A percentile compares a stretch with the other conserved stretches of the same genome.
These are phyloP conservation scores for Drosophila antonietae DNA, from an alignment of 2,888 invertebrate species.

Conservation along the genomic window DNA sequence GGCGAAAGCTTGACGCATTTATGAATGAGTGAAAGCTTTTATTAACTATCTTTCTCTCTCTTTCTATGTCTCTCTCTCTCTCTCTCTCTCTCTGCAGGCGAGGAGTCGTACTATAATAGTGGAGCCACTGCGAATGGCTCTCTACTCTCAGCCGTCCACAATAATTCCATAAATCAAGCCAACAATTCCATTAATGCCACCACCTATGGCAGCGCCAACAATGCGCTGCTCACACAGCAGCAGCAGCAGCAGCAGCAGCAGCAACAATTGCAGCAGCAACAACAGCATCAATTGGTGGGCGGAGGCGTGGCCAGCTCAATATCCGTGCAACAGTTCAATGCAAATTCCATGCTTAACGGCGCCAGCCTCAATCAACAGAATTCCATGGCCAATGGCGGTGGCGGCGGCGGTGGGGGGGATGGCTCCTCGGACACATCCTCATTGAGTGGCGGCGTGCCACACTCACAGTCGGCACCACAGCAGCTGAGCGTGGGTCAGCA, in stretches of 20 bases:
- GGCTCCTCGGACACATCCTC: slow-evolving; percentile 79
- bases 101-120: slow-evolving; percentile 82
- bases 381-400: slow-evolving; percentile 69
- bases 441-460: slow-evolving; percentile 81
- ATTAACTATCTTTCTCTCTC: slow-evolving; percentile 5
- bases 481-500: slow-evolving; percentile 81
- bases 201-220: slow-evolving; percentile 78
- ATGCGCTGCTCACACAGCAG: slow-evolving; percentile 71
- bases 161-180: slow-evolving; percentile 82
- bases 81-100: slow-evolving; percentile 66
- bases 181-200: slow-evolving; percentile 81
- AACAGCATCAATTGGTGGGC: slow-evolving; percentile 51
- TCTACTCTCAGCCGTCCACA: slow-evolving; percentile 83
- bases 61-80: no score
- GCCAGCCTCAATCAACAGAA: slow-evolving; percentile 60
- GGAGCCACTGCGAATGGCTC: slow-evolving; percentile 82
- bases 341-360: slow-evolving; percentile 76
- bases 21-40: slow-evolving; percentile 53
- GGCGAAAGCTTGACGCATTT: slow-evolving; percentile 41
- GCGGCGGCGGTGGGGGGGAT: slow-evolving; percentile 56
- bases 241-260: slow-evolving; percentile 61
- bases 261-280: slow-evolving; percentile 51
- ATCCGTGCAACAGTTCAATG: slow-evolving; percentile 84
- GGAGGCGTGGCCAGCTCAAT: slow-evolving; percentile 82
- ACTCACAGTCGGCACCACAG: slow-evolving; percentile 84